Base-by-base conservation (phyloP, 1,140 invertebrate species). In the Xylocopa sonorina region DNA sequence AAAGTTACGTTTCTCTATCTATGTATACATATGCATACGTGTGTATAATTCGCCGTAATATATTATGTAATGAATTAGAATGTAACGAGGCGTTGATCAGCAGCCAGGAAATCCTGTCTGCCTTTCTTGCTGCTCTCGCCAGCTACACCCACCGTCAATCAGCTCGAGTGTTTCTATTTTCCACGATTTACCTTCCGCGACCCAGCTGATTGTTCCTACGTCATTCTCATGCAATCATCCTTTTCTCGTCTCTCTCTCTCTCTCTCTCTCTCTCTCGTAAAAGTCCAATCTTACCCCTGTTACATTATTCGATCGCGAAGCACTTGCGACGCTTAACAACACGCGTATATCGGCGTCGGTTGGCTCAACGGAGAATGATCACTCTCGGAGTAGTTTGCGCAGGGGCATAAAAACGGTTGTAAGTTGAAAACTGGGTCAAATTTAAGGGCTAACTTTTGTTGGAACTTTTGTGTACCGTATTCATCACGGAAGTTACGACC, bases 101-200 rank as follows among this genome's bases (percentile, higher is more conserved):
- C 34, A 57, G 73, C 73, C 62, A 75, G 73, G 73, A 76, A 76
- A 76, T 76, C 73, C 73, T 76, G 73, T 55, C 63, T 43, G 24
- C 27, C 9, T 76, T 67, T 73, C 69, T 62, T 66, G 41, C 41
- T 48, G 18, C 50, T n/a, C 14, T 10, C 50, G 14, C 21, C n/a
- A 10, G 34, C 16, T 66, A 66, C 50, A 50, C 32, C 24, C 34
- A 41, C 21, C 46, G 69, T 48, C 55, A 24, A 73, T 73, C 68
- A 43, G 14, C 18, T 24, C 68, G 7, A 16, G 21, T 57, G 24
- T 29, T 43, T 57, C 68, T 53, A 43, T 71, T 71, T 71, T 58
- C 68, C 18, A 32, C 51, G 6, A 43, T 58, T 71, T 68, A 21
- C 29, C 16, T 24, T 38, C 24, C 21, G 16, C n/a, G 3, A 29